Base-by-base conservation (phyloP, 2,113 vertebrate species). In the Spheniscus mendiculus region DNA sequence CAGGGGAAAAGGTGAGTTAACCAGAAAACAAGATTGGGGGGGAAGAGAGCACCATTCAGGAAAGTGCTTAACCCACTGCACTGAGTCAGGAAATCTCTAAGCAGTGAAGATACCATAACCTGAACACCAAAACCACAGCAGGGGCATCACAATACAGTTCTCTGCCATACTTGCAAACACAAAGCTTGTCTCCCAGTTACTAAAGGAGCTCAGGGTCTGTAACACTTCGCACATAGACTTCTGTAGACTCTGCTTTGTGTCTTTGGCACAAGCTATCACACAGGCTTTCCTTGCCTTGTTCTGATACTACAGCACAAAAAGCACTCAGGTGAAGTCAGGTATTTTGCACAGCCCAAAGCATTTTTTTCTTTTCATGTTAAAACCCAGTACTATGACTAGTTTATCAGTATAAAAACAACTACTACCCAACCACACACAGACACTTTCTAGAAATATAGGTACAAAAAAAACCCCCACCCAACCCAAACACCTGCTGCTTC, bases 381-480 rank as follows among this genome's bases (percentile, higher is more conserved):
- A 70, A 1, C 2, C 5, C 18, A 36, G 4, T 13, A 25, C 7
- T 38, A 2, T 0, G 1, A 55, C 20, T n/a, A n/a, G 14, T 3
- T 63, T n/a, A 3, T 15, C 25, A 74, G 21, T 13, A 53, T 16
- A 36, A 47, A 69, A 36, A 1, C 7, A 62, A 12, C 27, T 34
- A 2, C 12, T 15, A 1, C 9, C 6, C 0, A 71, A 16, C 36
- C 10, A 36, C 2, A 36, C 2, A 38, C 7, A 55, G 7, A 4
- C 2, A 3, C 11, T 55, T 62, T 23, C 14, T 27, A 67, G 7
- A 3, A 50, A 67, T 8, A 40, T 1, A 42, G 3, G 2, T 22
- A 32, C 6, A 47, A 32, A 55, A 74, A 10, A 30, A 5, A 0
- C 9, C 16, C 14, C 16, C 14, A 42, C 14, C 16, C 14, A 42